phyloP scores from a whole-genome alignment of 2,113 vertebrate genomes.

The Acrocephalus kingi region DNA sequence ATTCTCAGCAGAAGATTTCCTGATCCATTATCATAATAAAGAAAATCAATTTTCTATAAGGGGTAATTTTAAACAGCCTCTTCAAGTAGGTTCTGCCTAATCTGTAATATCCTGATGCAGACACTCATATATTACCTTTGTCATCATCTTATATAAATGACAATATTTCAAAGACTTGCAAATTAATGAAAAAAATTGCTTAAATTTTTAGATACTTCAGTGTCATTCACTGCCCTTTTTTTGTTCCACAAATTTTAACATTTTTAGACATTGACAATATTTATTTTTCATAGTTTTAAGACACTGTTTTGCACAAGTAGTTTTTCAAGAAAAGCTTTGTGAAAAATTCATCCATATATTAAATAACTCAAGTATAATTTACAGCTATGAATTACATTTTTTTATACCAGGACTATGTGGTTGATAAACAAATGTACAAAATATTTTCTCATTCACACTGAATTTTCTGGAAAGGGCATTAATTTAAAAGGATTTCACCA shows the following conservation, averaged over 20 bases:
- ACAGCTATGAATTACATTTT: background rate
- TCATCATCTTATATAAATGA: background rate
- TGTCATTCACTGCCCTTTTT: background rate
- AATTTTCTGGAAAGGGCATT: background rate
- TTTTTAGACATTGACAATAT: background rate
- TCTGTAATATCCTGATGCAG: constrained; percentile 7
- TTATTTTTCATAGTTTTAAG: background rate
- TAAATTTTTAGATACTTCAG: background rate
- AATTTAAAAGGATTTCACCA: background rate
- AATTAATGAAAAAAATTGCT: background rate
- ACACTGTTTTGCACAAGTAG: background rate
- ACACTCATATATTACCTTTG: background rate
- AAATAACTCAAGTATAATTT: background rate
- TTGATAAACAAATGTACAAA: background rate
- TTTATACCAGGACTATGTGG: background rate
- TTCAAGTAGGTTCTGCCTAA: background rate
- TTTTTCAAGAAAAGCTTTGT: background rate
- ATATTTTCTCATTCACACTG: background rate
- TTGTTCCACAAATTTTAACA: background rate
- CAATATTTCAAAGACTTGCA: background rate
- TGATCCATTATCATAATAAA: background rate
- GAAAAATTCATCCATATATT: background rate
- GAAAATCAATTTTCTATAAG: constrained; percentile 20
- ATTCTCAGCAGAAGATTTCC: background rate
- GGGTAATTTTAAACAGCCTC: background rate